These are phyloP conservation scores for Anabas testudineus DNA, from an alignment of 2,797 vertebrate species.

Conservation along the genomic window DNA sequence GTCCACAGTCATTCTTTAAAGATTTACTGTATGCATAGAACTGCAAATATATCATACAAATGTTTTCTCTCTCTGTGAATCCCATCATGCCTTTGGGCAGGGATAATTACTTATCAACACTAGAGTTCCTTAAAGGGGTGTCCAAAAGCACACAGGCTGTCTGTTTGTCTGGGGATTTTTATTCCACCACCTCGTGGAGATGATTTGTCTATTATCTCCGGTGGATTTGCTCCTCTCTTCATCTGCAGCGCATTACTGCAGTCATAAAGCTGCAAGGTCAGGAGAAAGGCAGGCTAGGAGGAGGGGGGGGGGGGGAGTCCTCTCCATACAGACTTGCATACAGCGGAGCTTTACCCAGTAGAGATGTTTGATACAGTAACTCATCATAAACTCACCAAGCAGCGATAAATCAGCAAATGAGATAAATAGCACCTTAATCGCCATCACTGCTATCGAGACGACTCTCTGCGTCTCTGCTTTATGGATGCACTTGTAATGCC, in stretches of 20 bases:
- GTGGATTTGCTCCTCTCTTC: slow-evolving; percentile 78
- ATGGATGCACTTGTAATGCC: slow-evolving; percentile 2
- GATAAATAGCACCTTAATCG: slow-evolving; percentile 52
- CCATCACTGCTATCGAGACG: background rate
- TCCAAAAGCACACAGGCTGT: slow-evolving; percentile 70
- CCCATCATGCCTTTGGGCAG: slow-evolving; percentile 77
- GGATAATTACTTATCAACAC: slow-evolving; percentile 81
- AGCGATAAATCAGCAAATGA: slow-evolving; percentile 47
- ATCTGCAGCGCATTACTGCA: slow-evolving; percentile 75
- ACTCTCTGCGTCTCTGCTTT: slow-evolving; percentile 29
- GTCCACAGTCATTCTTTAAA: slow-evolving; percentile 73
- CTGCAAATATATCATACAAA: slow-evolving; percentile 75
- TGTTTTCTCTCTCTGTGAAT: slow-evolving; percentile 66
- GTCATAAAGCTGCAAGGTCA: slow-evolving; percentile 79
- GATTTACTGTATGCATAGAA: slow-evolving; percentile 59
- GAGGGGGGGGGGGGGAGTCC: background rate
- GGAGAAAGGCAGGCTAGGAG: slow-evolving; percentile 63
- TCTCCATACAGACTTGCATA: slow-evolving; percentile 38
- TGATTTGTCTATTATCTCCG: slow-evolving; percentile 81
- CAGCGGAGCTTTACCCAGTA: slow-evolving; percentile 52
- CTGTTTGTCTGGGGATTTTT: slow-evolving; percentile 78
- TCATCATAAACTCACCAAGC: slow-evolving; percentile 19
- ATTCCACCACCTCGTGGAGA: slow-evolving; percentile 71
- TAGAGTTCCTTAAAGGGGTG: slow-evolving; percentile 74
- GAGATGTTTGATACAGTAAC: slow-evolving; percentile 58